Percentiles rank a stretch among this genome's conserved stretches.
phyloP scores from a whole-genome alignment of 1,140 invertebrate species.

The Helicoverpa zea region DNA sequence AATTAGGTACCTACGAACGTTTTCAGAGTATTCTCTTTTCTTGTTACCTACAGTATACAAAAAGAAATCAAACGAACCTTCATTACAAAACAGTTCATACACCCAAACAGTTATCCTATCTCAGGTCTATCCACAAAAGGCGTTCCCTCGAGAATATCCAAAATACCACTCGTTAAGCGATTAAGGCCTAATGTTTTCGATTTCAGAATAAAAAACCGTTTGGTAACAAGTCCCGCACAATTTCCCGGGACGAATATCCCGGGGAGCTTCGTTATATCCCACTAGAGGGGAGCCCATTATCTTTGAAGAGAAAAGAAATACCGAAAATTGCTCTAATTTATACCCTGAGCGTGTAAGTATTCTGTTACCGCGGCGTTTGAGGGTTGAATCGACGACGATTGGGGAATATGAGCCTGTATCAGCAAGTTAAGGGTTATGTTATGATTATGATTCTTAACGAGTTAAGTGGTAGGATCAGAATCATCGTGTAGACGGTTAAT shows the following conservation, averaged over 20 bases:
- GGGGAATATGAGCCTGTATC: conserved; percentile 7
- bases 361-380: conserved; percentile 12
- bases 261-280: conserved; percentile 62
- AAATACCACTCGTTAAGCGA: conserved; percentile 62
- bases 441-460: conserved; percentile 2
- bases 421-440: conserved; percentile 1
- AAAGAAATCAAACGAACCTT: background rate
- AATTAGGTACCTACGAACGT: too few relatives aligned
- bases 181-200: conserved; percentile 62
- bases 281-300: conserved; percentile 60
- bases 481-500: too few relatives aligned
- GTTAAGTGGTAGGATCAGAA: background rate
- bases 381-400: conserved; percentile 4
- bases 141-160: background rate
- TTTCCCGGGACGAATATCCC: conserved; percentile 54
- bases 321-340: conserved; percentile 64
- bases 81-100: conserved; percentile 1
- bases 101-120: conserved; percentile 18
- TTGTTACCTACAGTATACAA: too few relatives aligned
- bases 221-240: conserved; percentile 48
- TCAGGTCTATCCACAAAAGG: conserved; percentile 14
- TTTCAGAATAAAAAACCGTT: conserved; percentile 49
- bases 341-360: conserved; percentile 52
- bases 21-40: too few relatives aligned
- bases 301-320: conserved; percentile 64